Evolutionary conservation across 1,140 invertebrate species (phyloP).

Genomic region (Calosoma granatense): DNA sequence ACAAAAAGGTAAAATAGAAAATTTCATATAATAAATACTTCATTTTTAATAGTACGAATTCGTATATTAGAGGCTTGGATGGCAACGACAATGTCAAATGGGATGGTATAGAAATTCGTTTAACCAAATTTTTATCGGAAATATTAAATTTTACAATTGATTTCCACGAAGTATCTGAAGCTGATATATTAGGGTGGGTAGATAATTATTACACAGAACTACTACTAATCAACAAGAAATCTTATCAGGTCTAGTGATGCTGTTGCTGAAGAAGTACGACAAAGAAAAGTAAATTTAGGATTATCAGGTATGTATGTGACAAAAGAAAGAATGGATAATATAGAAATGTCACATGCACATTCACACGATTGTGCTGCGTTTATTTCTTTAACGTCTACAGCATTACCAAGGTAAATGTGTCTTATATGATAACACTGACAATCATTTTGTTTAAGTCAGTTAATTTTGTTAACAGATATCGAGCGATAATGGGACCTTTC

Average conservation of each 20-base stretch:
- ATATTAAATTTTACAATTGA: conserved; percentile 59
- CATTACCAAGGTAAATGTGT: conserved; percentile 52
- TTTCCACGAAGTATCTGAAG: conserved; percentile 44
- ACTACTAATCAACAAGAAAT: neutral
- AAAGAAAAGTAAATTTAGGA: conserved; percentile 45
- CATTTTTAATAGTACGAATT: conserved; percentile 11
- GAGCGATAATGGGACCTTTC: conserved; percentile 71
- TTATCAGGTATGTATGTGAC: conserved; percentile 58
- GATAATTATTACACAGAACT: conserved; percentile 1
- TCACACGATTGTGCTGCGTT: conserved; percentile 63
- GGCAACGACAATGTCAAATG: conserved; percentile 40
- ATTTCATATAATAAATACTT: neutral
- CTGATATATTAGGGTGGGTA: conserved; percentile 37
- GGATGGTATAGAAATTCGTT: conserved; percentile 58
- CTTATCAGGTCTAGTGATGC: conserved; percentile 42
- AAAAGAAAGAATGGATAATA: conserved; percentile 36
- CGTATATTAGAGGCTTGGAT: conserved; percentile 26
- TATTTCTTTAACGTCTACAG: conserved; percentile 60
- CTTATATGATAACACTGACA: neutral
- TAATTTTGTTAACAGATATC: conserved; percentile 41
- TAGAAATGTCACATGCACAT: conserved; percentile 49
- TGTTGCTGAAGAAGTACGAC: conserved; percentile 39
- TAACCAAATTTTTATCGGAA: conserved; percentile 46
- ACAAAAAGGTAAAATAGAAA: conserved; percentile 43
- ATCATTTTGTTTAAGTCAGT: neutral